A percentile compares a stretch with the other conserved stretches of the same genome.
phyloP scores from a whole-genome alignment of 2,888 invertebrate genomes.

The Clanis bilineata region DNA sequence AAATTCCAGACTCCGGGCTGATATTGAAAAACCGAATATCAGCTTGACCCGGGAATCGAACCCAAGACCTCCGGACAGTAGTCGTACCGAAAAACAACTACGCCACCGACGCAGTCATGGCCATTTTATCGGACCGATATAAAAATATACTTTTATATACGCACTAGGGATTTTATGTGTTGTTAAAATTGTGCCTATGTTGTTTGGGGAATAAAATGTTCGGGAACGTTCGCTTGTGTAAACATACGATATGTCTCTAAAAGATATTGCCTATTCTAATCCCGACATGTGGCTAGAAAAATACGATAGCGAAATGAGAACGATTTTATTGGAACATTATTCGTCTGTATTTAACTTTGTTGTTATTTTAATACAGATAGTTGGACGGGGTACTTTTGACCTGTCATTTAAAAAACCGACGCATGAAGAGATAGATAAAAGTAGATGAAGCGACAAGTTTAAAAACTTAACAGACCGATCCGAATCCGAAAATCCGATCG shows the following conservation, averaged over 20 bases:
- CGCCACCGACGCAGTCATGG: too few relatives aligned
- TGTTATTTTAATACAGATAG: neutral
- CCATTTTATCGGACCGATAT: neutral
- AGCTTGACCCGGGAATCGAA: too few relatives aligned
- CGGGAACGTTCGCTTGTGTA: neutral
- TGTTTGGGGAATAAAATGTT: slow-evolving; percentile 2
- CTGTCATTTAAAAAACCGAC: too few relatives aligned
- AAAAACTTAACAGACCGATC: too few relatives aligned
- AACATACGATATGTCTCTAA: slow-evolving; percentile 7
- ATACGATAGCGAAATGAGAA: slow-evolving; percentile 12
- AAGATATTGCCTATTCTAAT: slow-evolving; percentile 12
- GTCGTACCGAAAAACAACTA: too few relatives aligned
- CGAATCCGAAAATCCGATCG: too few relatives aligned
- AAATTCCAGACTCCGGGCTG: too few relatives aligned
- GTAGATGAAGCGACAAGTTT: too few relatives aligned
- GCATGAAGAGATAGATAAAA: too few relatives aligned
- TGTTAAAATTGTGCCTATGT: neutral
- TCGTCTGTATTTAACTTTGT: neutral
- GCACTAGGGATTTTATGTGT: neutral
- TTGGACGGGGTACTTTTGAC: too few relatives aligned
- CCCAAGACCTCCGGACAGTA: too few relatives aligned
- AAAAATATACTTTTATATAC: neutral
- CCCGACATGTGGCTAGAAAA: slow-evolving; percentile 10
- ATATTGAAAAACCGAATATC: too few relatives aligned
- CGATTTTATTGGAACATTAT: slow-evolving; percentile 1